A percentile compares a stretch with the other conserved stretches of the same genome.
Evolutionary conservation across 2,113 vertebrate genomes (phyloP).

Genomic region (Gavia stellata): DNA sequence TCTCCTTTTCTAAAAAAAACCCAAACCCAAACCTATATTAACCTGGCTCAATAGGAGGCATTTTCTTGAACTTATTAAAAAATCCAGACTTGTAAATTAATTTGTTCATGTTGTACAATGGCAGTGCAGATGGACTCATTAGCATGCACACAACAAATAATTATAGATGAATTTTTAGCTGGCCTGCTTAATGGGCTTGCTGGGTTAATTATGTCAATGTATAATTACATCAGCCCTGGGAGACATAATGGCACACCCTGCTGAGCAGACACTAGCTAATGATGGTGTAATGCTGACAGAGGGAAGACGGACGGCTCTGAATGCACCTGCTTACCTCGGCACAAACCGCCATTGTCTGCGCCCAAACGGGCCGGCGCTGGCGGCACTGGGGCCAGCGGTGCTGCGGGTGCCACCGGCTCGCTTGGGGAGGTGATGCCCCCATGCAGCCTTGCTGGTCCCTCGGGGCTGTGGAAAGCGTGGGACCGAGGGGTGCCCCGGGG

Average conservation of each 20-base stretch:
- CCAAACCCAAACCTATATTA: not conserved
- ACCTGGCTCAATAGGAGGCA: conserved; percentile 72
- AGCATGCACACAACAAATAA: conserved; percentile 99
- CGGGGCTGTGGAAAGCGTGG: not conserved
- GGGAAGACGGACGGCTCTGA: conserved; percentile 76
- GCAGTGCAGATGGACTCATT: conserved; percentile 99
- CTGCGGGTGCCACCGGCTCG: accelerated
- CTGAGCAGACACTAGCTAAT: conserved; percentile 92
- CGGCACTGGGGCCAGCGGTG: not conserved
- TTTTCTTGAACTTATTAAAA: conserved; percentile 83
- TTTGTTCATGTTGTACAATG: conserved; percentile 99
- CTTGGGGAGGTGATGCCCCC: not conserved
- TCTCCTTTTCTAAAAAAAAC: not conserved
- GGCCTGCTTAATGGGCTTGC: conserved; percentile 99
- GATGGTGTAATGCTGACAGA: conserved; percentile 88
- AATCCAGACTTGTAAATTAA: conserved; percentile 99
- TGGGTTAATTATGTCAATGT: conserved; percentile 99
- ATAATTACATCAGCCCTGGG: conserved; percentile 99
- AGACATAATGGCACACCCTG: conserved; percentile 91
- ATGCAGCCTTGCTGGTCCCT: accelerated
- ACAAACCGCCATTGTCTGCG: conserved; percentile 54
- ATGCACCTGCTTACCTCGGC: conserved; percentile 89
- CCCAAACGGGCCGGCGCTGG: not conserved
- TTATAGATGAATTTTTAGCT: conserved; percentile 97
- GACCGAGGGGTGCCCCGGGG: not conserved